Conservation (phyloP, 2,797 vertebrate genomes). For the Phrynocephalus vlangalii region DNA sequence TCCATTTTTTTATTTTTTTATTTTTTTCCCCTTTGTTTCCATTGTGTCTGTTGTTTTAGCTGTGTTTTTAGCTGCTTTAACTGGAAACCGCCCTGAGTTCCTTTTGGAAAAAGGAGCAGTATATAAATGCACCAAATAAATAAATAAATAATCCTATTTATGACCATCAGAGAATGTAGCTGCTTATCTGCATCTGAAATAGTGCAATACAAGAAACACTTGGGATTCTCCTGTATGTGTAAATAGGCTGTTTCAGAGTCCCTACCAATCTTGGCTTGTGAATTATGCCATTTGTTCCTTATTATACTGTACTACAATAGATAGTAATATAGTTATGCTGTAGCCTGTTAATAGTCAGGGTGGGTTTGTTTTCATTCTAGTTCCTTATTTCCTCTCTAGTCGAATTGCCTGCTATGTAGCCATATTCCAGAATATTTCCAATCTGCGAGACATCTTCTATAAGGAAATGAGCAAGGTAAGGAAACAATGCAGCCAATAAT, state of each 20-base stretch:
- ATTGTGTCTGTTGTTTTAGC: too few relatives aligned
- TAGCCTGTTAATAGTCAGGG: too few relatives aligned
- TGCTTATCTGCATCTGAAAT: neutral
- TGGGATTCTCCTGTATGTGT: neutral
- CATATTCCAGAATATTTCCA: conserved; percentile 91
- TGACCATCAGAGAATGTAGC: neutral
- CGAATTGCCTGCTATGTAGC: conserved; percentile 91
- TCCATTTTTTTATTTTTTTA: too few relatives aligned
- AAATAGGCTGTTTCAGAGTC: neutral
- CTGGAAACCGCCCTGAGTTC: too few relatives aligned
- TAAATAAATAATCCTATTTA: too few relatives aligned
- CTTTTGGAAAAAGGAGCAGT: too few relatives aligned
- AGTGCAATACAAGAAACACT: neutral
- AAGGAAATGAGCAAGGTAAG: conserved; percentile 91
- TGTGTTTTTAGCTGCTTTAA: too few relatives aligned
- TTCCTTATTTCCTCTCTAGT: conserved; percentile 70
- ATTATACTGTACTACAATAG: neutral
- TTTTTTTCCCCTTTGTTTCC: too few relatives aligned
- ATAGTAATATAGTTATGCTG: too few relatives aligned
- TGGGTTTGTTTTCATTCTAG: neutral
- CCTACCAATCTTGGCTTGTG: neutral
- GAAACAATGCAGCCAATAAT: conserved; percentile 1
- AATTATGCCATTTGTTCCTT: neutral
- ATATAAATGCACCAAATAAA: too few relatives aligned
- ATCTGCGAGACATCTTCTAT: conserved; percentile 88